Conservation (phyloP, 2,113 vertebrate species). For the Potamarius usumacintae region DNA sequence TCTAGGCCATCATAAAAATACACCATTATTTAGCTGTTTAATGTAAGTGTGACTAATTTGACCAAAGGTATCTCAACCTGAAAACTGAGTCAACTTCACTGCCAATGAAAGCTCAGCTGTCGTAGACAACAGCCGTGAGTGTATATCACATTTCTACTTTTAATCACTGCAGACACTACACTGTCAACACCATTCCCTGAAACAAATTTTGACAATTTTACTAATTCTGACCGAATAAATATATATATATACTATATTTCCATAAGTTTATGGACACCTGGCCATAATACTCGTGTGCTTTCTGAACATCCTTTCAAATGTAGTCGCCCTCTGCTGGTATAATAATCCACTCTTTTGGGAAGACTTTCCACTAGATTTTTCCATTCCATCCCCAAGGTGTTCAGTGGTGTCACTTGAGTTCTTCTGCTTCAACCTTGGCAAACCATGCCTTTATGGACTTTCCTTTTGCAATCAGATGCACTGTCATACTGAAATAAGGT, state of each 20-base stretch:
- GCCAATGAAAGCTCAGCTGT: neutral
- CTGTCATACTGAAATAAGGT: neutral
- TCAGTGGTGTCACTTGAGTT: neutral
- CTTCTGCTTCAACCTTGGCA: neutral
- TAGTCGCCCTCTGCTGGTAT: neutral
- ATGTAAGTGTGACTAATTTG: neutral
- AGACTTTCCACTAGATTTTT: neutral
- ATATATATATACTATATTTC: neutral
- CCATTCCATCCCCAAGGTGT: neutral
- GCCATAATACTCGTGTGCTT: neutral
- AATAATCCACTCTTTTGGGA: neutral
- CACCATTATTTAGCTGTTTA: neutral
- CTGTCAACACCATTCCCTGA: neutral
- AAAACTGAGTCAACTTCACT: neutral
- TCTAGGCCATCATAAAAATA: neutral
- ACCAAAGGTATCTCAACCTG: neutral
- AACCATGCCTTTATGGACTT: neutral
- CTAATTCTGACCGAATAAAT: neutral
- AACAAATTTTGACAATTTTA: neutral
- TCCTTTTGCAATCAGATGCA: neutral
- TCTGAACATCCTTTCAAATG: neutral
- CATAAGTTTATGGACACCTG: neutral
- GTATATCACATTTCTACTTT: neutral
- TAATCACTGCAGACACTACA: neutral
- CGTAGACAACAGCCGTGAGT: neutral